Base-by-base conservation (phyloP, 2,888 invertebrate species). In the Gari tellinella region DNA sequence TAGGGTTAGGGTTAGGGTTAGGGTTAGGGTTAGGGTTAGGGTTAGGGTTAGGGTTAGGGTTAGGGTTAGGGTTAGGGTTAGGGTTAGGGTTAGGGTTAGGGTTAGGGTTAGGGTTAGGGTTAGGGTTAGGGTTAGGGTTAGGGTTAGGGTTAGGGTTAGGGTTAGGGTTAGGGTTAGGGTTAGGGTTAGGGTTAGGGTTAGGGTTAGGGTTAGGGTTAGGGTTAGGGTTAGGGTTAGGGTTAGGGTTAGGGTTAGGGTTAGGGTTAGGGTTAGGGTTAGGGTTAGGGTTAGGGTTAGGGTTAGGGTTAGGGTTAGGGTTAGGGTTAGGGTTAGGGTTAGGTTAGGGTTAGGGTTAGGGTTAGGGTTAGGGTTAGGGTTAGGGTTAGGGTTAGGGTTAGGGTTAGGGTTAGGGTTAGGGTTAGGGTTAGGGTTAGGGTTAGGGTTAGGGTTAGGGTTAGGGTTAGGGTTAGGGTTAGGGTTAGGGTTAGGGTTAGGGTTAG, bases 1-100 rank as follows among this genome's bases (percentile, higher is more conserved):
- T 74, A 74, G 67, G 77, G 81, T 70, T 75, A 67, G 67, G 74
- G 80, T 77, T 81, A 79, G 79, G 81, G 81, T 78, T 75, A 75
- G 76, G 78, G 81, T 77, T 67, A 68, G 67, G 58, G 72, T 63
- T 73, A 63, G 64, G 81, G 69, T 64, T 70, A 62, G 64, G 77
- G 73, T 57, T 76, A 57, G 64, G 82, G 72, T 57, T 78, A 75
- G 63, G 78, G 81, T 66, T 75, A 77, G 66, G 83, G 81, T 79
- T 80, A 77, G 66, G 80, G 81, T 79, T 80, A 77, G 66, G 81
- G 74, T 72, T 78, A 49, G 56, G 69, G 57, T 52, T 49, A 49
- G 46, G 58, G 57, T 66, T 60, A 53, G 64, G 70, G 70, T 66
- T 55, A 62, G 64, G 78, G 74, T 51, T 64, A 49, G 53, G 66